Percentiles rank a stretch among this genome's conserved stretches.
Conservation (phyloP, 2,797 vertebrate species). For the Bryconaethiops microstoma region DNA sequence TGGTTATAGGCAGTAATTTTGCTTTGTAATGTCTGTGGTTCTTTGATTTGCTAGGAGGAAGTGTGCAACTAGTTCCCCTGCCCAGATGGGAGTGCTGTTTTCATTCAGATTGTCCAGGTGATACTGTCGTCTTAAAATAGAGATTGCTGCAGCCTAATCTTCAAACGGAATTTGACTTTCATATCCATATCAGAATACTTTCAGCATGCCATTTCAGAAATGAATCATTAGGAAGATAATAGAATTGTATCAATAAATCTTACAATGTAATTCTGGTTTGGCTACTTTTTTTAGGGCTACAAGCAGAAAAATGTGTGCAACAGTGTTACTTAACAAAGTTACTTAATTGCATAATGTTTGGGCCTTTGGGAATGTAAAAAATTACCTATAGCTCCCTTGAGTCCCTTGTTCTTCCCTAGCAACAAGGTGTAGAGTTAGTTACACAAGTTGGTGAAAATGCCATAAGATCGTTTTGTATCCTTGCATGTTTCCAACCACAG, state of each 20-base stretch:
- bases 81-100: background rate
- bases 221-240: no score
- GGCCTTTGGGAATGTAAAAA: background rate
- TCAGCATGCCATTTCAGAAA: no score
- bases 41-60: background rate
- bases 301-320: background rate
- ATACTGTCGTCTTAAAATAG: no score
- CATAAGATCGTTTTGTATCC: background rate
- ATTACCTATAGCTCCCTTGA: background rate
- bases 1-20: background rate
- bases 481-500: background rate
- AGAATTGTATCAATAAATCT: no score
- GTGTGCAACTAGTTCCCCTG: background rate
- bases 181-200: no score
- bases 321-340: no score
- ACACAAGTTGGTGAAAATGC: no score
- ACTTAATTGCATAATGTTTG: background rate
- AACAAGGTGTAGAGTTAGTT: no score
- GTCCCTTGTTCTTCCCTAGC: background rate
- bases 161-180: no score
- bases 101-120: background rate
- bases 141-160: no score
- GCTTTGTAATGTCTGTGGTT: background rate
- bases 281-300: background rate
- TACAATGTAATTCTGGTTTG: background rate